Conservation (phyloP, 2,797 vertebrate genomes). For the Hylomyscus alleni region DNA sequence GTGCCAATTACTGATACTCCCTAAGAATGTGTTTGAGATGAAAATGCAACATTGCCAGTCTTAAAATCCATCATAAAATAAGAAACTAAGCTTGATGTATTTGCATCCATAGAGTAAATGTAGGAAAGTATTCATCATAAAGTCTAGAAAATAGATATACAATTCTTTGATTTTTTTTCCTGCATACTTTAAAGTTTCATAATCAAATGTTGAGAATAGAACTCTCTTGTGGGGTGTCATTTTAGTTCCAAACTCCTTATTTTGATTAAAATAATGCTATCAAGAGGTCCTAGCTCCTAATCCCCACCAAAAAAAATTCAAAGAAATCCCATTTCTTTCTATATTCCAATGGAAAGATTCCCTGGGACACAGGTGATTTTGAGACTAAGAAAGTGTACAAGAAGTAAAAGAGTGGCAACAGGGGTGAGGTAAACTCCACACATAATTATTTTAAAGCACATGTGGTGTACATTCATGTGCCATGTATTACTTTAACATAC, state of each 20-base stretch:
- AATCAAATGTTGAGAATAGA: not conserved
- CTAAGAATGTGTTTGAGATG: not conserved
- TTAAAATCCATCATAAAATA: not conserved
- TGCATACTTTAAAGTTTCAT: conserved; percentile 6
- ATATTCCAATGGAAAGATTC: not conserved
- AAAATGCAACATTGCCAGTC: not conserved
- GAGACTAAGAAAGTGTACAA: not conserved
- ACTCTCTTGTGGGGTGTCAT: not conserved
- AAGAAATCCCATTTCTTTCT: conserved; percentile 1
- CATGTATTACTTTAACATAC: too few species aligned
- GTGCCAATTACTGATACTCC: not conserved
- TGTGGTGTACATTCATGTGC: not conserved
- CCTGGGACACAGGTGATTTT: not conserved
- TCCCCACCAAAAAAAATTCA: not conserved
- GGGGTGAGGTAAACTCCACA: not conserved
- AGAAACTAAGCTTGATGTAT: not conserved
- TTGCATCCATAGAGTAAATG: not conserved
- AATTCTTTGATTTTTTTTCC: not conserved
- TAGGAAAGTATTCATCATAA: not conserved
- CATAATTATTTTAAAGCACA: not conserved
- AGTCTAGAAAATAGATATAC: not conserved
- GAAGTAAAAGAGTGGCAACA: not conserved
- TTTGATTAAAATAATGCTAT: not conserved
- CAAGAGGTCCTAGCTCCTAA: not conserved
- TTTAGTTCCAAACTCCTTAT: not conserved